phyloP scores from a whole-genome alignment of 2,113 vertebrate genomes.

The Leucoraja erinaceus region DNA sequence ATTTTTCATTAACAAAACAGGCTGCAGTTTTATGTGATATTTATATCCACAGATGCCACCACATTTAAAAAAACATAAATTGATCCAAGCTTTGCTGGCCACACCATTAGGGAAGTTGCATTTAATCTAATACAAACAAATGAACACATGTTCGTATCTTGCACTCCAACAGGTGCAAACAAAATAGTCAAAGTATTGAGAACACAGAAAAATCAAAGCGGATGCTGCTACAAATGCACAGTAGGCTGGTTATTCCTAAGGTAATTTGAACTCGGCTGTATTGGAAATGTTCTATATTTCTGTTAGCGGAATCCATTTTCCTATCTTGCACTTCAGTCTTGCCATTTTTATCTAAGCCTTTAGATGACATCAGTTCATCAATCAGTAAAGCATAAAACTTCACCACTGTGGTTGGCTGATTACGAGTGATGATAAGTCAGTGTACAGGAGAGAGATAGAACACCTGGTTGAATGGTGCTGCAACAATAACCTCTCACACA shows the following conservation, averaged over 20 bases:
- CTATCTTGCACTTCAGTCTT: too few relatives aligned
- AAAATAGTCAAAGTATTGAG: neutral
- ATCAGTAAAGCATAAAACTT: too few relatives aligned
- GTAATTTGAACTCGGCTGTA: neutral
- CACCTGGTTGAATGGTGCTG: too few relatives aligned
- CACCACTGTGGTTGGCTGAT: too few relatives aligned
- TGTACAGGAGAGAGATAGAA: too few relatives aligned
- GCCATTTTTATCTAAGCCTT: too few relatives aligned
- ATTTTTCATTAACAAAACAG: neutral
- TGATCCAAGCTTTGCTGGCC: neutral
- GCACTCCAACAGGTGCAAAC: neutral
- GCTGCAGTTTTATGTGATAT: neutral
- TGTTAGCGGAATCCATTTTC: too few relatives aligned
- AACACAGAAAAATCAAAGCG: neutral
- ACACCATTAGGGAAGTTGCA: neutral
- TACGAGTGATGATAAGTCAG: too few relatives aligned
- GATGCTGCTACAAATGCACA: neutral
- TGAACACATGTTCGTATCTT: neutral
- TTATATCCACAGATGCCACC: neutral
- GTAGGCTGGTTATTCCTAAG: neutral
- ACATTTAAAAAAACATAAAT: neutral
- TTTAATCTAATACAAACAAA: neutral
- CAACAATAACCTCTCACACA: too few relatives aligned
- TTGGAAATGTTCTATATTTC: neutral
- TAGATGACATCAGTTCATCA: too few relatives aligned